Evolutionary conservation across 2,888 invertebrate species (phyloP).

Genomic region (Cybosia mesomella): DNA sequence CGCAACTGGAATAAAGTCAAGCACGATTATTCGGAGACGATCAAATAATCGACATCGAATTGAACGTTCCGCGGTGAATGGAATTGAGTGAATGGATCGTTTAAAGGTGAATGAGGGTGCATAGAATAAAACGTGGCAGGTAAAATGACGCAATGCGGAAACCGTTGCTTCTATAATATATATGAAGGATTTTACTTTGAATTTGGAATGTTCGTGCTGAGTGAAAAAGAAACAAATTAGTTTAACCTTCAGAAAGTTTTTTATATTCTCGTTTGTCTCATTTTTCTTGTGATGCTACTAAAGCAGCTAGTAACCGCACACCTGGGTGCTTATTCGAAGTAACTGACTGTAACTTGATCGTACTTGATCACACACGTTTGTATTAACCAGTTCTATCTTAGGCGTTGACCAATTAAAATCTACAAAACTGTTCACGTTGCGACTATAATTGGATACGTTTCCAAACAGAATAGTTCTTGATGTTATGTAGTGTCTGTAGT

Average conservation of each 20-base stretch:
- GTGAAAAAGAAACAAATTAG: neutral
- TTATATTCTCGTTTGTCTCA: neutral
- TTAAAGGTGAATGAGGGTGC: slow-evolving; percentile 33
- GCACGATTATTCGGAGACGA: slow-evolving; percentile 42
- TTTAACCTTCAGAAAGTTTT: slow-evolving; percentile 1
- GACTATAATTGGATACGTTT: no score
- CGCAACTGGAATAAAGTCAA: slow-evolving; percentile 22
- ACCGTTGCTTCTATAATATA: slow-evolving; percentile 31
- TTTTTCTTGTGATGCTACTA: neutral
- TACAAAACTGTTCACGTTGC: no score
- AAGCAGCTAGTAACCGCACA: neutral
- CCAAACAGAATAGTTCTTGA: no score
- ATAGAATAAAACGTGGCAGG: slow-evolving; percentile 32
- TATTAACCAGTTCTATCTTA: no score
- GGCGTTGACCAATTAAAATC: no score
- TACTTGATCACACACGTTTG: neutral
- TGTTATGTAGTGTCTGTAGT: no score
- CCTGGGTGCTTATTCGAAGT: no score
- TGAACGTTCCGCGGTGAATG: slow-evolving; percentile 34
- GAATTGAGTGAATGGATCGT: slow-evolving; percentile 32
- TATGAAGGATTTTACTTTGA: slow-evolving; percentile 21
- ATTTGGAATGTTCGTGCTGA: slow-evolving; percentile 8
- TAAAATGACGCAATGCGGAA: slow-evolving; percentile 48
- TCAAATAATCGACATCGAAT: slow-evolving; percentile 45
- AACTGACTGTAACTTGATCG: neutral